A percentile compares a stretch with the other conserved stretches of the same genome.
phyloP scores from a whole-genome alignment of 2,888 invertebrate genomes.

The Drosophila nr. medialis region DNA sequence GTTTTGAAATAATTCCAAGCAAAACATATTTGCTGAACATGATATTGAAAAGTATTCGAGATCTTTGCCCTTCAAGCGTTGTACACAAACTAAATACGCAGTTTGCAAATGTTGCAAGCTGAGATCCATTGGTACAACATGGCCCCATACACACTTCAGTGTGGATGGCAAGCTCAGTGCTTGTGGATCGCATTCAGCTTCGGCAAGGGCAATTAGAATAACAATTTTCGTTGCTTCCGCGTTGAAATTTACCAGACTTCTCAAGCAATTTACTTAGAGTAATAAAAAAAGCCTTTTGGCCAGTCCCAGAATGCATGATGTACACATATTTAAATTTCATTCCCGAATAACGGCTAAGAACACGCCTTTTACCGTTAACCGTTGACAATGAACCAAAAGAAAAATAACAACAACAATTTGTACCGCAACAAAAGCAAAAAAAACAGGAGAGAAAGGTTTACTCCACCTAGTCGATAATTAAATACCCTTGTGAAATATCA shows the following conservation, averaged over 20 bases:
- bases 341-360: constrained; percentile 11
- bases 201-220: constrained; percentile 19
- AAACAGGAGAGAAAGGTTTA: background rate
- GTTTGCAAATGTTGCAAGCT: background rate
- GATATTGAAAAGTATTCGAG: background rate
- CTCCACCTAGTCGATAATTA: background rate
- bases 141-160: constrained; percentile 4
- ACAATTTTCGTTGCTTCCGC: constrained; percentile 12
- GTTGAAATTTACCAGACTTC: constrained; percentile 28
- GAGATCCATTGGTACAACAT: background rate
- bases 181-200: background rate
- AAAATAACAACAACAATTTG: constrained; percentile 40
- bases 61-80: constrained; percentile 12
- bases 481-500: background rate
- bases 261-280: constrained; percentile 53
- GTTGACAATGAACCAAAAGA: constrained; percentile 29
- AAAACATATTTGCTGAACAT: constrained; percentile 11
- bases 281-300: constrained; percentile 31
- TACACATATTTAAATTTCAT: constrained; percentile 57
- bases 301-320: constrained; percentile 14
- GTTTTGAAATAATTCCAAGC: background rate
- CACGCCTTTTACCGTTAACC: constrained; percentile 52
- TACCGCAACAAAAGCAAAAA: background rate
- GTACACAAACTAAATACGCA: constrained; percentile 25
- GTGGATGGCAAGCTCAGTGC: constrained; percentile 34